phyloP scores from a whole-genome alignment of 92 coral and sea anemone species.

The Zoanthus sansibaricus region DNA sequence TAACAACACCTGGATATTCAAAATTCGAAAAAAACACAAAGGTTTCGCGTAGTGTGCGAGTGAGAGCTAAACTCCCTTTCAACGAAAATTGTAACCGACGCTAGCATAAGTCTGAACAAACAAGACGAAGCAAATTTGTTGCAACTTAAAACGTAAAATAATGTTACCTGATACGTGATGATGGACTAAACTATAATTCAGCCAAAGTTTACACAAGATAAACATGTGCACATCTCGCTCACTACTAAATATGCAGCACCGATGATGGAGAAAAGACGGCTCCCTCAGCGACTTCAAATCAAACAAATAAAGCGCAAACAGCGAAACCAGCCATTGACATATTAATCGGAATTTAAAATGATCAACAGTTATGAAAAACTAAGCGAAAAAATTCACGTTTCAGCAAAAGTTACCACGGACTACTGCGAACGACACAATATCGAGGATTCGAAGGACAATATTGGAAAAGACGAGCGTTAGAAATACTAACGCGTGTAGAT shows the following conservation, averaged over 20 bases:
- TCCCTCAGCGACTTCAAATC: not conserved
- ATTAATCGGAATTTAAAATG: not conserved
- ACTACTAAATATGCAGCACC: not conserved
- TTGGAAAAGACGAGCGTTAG: not conserved
- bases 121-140: not conserved
- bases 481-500: not conserved
- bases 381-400: not conserved
- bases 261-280: not conserved
- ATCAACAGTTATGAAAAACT: not conserved
- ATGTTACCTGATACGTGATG: not conserved
- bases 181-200: not conserved
- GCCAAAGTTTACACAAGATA: not conserved
- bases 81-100: not conserved
- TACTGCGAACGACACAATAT: not conserved
- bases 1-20: not conserved
- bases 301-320: not conserved
- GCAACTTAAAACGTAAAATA: not conserved
- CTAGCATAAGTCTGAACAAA: conserved; percentile 45
- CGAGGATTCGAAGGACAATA: not conserved
- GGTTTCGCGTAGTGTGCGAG: too few relatives aligned
- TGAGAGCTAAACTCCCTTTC: not conserved
- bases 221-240: not conserved
- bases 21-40: too few relatives aligned
- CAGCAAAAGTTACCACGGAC: not conserved
- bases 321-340: conserved; percentile 7